Evolutionary conservation across 2,797 vertebrate genomes (phyloP).

Genomic region (Lacerta bilineata): DNA sequence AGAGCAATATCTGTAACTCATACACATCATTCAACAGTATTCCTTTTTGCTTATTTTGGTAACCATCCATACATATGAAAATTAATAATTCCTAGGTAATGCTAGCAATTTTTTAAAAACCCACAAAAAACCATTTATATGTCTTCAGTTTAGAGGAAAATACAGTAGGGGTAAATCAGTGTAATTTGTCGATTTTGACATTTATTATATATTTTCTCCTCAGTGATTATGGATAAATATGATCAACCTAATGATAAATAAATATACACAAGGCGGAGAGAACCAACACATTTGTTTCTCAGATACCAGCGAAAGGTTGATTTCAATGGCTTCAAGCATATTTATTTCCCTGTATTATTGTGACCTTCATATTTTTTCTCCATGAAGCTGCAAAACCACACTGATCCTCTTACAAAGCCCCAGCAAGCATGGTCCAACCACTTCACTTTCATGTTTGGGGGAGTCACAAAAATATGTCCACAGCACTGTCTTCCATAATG

Average conservation of each 20-base stretch:
- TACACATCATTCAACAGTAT: slow-evolving; percentile 30
- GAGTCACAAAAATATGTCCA: background rate
- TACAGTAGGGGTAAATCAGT: background rate
- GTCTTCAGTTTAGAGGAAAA: slow-evolving; percentile 30
- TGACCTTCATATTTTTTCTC: background rate
- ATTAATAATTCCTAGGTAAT: slow-evolving; percentile 15
- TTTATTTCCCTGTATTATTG: background rate
- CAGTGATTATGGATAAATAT: background rate
- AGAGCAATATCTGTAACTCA: slow-evolving; percentile 24
- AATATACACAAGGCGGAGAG: background rate
- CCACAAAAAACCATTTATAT: slow-evolving; percentile 24
- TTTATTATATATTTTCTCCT: background rate
- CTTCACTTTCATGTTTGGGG: background rate
- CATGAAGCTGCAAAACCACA: background rate
- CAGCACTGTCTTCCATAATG: background rate
- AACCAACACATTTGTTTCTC: background rate
- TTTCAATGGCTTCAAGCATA: background rate
- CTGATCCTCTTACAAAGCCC: background rate
- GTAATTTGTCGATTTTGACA: background rate
- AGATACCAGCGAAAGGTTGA: background rate
- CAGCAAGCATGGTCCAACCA: background rate
- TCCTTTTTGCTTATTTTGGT: slow-evolving; percentile 61
- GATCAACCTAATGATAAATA: background rate
- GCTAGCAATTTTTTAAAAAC: background rate
- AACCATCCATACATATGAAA: slow-evolving; percentile 40